These are phyloP conservation scores for Poecilia gillii DNA, from an alignment of 2,797 vertebrate genomes.

Conservation along the genomic window DNA sequence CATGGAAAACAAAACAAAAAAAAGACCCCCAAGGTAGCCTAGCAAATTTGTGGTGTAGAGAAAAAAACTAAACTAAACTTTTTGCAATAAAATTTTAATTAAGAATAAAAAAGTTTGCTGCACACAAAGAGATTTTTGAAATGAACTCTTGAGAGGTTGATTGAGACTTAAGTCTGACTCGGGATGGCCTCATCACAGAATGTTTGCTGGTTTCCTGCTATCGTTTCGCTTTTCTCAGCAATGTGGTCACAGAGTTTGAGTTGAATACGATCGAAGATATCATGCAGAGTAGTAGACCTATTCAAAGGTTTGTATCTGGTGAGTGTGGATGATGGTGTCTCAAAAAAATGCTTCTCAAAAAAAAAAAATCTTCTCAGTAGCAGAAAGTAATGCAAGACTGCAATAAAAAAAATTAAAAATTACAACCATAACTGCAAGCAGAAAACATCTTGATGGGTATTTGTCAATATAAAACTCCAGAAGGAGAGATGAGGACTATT, in stretches of 20 bases:
- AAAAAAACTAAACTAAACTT: background rate
- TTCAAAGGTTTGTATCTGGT: background rate
- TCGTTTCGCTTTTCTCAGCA: background rate
- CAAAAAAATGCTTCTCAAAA: slow-evolving; percentile 26
- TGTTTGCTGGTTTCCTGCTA: background rate
- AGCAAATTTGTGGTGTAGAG: background rate
- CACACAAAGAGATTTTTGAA: background rate
- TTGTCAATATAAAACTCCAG: slow-evolving; percentile 23
- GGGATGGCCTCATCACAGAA: background rate
- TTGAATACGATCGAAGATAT: background rate
- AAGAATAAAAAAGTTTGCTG: background rate
- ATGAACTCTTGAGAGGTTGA: background rate
- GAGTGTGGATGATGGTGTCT: slow-evolving; percentile 22
- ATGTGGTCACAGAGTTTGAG: background rate
- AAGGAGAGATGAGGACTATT: slow-evolving; percentile 6
- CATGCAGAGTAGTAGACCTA: background rate
- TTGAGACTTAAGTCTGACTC: background rate
- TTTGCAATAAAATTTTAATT: background rate
- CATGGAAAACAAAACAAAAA: background rate
- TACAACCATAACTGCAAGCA: background rate
- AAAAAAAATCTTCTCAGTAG: slow-evolving; percentile 36
- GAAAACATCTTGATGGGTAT: slow-evolving; percentile 4
- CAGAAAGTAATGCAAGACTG: slow-evolving; percentile 14
- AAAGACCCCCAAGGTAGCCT: background rate
- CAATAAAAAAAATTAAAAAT: background rate